A percentile compares a stretch with the other conserved stretches of the same genome.
Conservation (phyloP, 2,113 vertebrate species). For the Hoplias malabaricus region DNA sequence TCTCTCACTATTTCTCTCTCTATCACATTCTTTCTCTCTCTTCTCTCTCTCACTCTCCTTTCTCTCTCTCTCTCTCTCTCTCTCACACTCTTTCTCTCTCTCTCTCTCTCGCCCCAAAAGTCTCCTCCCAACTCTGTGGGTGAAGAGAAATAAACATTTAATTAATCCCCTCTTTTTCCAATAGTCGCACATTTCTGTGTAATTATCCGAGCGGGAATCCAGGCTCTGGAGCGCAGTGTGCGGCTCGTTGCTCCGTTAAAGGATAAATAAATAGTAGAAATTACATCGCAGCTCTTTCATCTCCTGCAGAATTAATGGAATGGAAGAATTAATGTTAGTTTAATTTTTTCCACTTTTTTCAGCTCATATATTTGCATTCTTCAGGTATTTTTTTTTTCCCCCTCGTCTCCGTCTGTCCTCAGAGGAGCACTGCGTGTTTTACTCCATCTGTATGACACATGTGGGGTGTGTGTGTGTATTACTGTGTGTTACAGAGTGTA, state of each 20-base stretch:
- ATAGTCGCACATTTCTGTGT: constrained; percentile 67
- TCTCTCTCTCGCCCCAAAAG: constrained; percentile 31
- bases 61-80: constrained; percentile 24
- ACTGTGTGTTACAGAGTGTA: background rate
- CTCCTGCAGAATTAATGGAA: constrained; percentile 60
- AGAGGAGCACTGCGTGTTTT: constrained; percentile 55
- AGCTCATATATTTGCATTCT: constrained; percentile 73
- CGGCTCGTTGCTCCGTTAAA: constrained; percentile 58
- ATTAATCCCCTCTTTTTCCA: constrained; percentile 67
- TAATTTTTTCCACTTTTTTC: constrained; percentile 71
- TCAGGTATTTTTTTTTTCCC: constrained; percentile 65
- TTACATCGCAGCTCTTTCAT: constrained; percentile 73
- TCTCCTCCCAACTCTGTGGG: constrained; percentile 47
- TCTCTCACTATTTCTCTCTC: constrained; percentile 24
- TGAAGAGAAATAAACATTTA: constrained; percentile 74
- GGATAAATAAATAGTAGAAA: constrained; percentile 76
- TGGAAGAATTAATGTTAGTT: constrained; percentile 74
- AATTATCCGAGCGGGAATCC: constrained; percentile 70
- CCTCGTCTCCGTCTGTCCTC: constrained; percentile 26
- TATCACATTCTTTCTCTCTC: constrained; percentile 17
- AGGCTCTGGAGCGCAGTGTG: constrained; percentile 56
- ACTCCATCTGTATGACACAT: constrained; percentile 74
- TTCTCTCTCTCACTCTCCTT: constrained; percentile 23
- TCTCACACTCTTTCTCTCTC: constrained; percentile 35
- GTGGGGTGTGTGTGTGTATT: constrained; percentile 40